Evolutionary conservation across 1,140 invertebrate species (phyloP).

Genomic region (Zaprionus vittiger): DNA sequence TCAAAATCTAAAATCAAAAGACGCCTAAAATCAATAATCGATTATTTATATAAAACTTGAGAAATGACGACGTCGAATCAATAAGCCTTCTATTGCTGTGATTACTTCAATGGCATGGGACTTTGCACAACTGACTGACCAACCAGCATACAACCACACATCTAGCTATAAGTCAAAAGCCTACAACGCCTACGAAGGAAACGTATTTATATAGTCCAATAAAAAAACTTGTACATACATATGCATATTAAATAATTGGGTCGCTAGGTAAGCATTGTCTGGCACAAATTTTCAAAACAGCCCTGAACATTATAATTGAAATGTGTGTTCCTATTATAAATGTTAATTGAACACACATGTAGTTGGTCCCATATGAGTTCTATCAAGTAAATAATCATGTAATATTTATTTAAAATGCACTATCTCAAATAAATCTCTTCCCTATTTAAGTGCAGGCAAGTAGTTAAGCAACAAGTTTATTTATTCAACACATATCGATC

Average conservation of each 20-base stretch:
- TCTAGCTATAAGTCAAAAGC: background rate
- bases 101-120: conserved; percentile 75
- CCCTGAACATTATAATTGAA: background rate
- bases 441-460: background rate
- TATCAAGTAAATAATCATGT: background rate
- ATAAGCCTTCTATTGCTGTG: conserved; percentile 78
- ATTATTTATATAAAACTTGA: conserved; percentile 52
- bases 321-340: background rate
- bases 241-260: conserved; percentile 6
- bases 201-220: background rate
- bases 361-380: background rate
- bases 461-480: conserved; percentile 56
- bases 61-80: conserved; percentile 57
- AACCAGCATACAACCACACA: conserved; percentile 10
- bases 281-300: background rate
- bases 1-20: conserved; percentile 7
- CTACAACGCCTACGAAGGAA: background rate
- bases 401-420: background rate
- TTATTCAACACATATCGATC: conserved; percentile 53
- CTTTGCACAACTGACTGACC: conserved; percentile 72
- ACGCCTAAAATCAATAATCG: conserved; percentile 71
- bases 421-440: conserved; percentile 1
- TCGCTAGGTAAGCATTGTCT: background rate
- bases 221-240: background rate
- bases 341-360: background rate